These are phyloP conservation scores for Stegophylla sp. DNA, from an alignment of 2,888 invertebrate genomes.

Conservation along the genomic window DNA sequence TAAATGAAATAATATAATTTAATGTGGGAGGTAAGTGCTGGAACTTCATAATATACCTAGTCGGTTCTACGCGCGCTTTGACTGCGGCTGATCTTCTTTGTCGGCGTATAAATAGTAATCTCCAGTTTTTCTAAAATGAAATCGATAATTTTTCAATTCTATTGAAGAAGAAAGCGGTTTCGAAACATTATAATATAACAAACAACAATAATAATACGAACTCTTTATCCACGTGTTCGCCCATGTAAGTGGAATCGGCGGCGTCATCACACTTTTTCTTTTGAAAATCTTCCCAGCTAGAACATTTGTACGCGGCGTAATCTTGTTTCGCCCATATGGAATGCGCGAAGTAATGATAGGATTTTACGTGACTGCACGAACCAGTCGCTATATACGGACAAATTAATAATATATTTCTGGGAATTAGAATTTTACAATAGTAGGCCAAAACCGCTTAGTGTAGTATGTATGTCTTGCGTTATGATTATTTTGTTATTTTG, in stretches of 20 bases:
- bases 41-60: not conserved
- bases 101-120: not conserved
- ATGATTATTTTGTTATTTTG: too few species aligned
- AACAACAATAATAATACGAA: slow-evolving; percentile 3
- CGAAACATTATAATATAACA: too few species aligned
- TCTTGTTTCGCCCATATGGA: slow-evolving; percentile 25
- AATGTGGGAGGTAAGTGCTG: too few species aligned
- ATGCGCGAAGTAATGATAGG: slow-evolving; percentile 33
- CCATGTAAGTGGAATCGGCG: slow-evolving; percentile 5
- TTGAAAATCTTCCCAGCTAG: not conserved
- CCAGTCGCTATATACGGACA: slow-evolving; percentile 2
- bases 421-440: too few species aligned
- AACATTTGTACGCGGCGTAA: not conserved
- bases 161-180: not conserved
- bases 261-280: not conserved
- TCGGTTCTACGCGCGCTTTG: too few species aligned
- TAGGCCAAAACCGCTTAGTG: too few species aligned
- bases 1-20: not conserved
- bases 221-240: slow-evolving; percentile 27
- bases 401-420: too few species aligned
- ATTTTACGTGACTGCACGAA: slow-evolving; percentile 39
- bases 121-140: slow-evolving; percentile 15
- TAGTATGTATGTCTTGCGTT: too few species aligned
- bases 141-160: not conserved
- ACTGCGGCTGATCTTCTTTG: not conserved